A percentile compares a stretch with the other conserved stretches of the same genome.
Evolutionary conservation across 2,113 vertebrate genomes (phyloP).

Genomic region (Lophotis ruficrista): DNA sequence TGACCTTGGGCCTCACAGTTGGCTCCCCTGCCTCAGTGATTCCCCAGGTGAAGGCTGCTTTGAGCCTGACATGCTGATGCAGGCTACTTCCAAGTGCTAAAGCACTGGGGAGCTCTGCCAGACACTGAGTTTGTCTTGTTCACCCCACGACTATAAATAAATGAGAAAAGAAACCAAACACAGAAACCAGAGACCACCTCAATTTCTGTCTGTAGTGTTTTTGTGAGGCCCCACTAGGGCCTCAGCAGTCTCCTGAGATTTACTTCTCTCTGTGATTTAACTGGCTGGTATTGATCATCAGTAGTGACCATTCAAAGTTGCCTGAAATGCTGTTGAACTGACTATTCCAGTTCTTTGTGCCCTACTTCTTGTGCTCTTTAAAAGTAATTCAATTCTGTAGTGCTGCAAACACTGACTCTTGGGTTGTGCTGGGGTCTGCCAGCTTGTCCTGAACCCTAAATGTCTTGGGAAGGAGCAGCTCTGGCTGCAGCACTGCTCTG

Average conservation of each 20-base stretch:
- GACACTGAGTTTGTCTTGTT: background rate
- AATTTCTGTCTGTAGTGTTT: background rate
- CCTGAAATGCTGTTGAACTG: background rate
- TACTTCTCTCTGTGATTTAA: background rate
- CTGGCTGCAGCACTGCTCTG: background rate
- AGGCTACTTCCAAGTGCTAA: background rate
- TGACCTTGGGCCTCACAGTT: background rate
- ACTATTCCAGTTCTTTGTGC: background rate
- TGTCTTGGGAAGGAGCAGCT: background rate
- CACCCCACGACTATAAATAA: background rate
- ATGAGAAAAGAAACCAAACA: background rate
- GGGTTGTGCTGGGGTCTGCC: background rate
- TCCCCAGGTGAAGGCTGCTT: background rate
- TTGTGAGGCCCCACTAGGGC: background rate
- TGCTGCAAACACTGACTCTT: background rate
- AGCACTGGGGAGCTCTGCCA: background rate
- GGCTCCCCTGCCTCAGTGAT: background rate
- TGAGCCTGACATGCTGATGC: background rate
- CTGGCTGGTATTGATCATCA: background rate
- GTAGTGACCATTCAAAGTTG: background rate
- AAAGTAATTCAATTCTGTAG: background rate
- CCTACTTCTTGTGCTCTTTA: background rate
- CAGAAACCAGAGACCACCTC: background rate
- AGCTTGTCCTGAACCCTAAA: background rate
- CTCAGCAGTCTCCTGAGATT: background rate